These are phyloP conservation scores for Apaloderma vittatum DNA, from an alignment of 2,113 vertebrate species.

Conservation along the genomic window DNA sequence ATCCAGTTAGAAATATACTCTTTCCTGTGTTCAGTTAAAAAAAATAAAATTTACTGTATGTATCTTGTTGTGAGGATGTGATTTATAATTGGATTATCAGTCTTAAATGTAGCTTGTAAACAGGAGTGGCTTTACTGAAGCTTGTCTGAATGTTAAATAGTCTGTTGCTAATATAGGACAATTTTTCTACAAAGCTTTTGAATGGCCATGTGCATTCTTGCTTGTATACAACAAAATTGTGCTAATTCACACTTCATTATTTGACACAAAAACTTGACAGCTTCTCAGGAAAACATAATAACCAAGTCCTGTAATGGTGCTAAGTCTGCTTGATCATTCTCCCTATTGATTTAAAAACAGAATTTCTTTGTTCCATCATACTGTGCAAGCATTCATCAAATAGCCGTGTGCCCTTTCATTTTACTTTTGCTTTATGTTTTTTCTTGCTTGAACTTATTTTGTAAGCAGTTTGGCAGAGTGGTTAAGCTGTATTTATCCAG, in stretches of 20 bases:
- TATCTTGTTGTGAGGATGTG: neutral
- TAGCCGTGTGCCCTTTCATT: neutral
- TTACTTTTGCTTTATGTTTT: neutral
- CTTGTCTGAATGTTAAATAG: neutral
- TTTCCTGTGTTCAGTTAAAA: neutral
- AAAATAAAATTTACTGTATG: neutral
- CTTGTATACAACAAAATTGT: neutral
- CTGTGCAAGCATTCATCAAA: slow-evolving; percentile 22
- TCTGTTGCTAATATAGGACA: neutral
- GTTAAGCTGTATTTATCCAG: neutral
- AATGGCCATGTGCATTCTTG: neutral
- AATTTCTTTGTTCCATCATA: slow-evolving; percentile 38
- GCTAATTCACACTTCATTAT: neutral
- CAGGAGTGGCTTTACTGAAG: neutral
- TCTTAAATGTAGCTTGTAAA: neutral
- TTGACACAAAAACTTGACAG: neutral
- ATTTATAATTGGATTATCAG: neutral
- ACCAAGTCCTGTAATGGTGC: neutral
- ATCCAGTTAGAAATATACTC: neutral
- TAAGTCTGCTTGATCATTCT: slow-evolving; percentile 1
- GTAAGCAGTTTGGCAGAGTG: neutral
- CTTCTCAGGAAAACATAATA: slow-evolving; percentile 5
- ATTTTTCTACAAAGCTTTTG: neutral
- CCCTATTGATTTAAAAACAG: slow-evolving; percentile 30
- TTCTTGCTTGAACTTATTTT: neutral